Percentiles rank a stretch among this genome's conserved stretches.
These are phyloP conservation scores for Carcharodon carcharias DNA, from an alignment of 2,797 vertebrate species.

Conservation along the genomic window DNA sequence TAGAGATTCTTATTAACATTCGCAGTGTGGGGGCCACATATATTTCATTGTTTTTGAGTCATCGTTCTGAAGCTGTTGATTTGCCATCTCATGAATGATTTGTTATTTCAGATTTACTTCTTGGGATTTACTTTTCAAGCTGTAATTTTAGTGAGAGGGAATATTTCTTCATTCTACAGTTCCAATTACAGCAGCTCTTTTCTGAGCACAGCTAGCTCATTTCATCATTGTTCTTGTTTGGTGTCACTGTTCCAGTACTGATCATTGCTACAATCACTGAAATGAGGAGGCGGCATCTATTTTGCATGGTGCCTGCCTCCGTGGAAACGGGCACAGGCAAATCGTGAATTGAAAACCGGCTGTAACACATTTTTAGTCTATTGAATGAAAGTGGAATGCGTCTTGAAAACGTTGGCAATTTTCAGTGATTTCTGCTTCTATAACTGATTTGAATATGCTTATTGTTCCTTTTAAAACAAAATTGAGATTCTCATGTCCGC, in stretches of 20 bases:
- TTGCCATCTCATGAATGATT: conserved; percentile 49
- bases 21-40: conserved; percentile 46
- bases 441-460: background rate
- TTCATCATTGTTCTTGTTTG: background rate
- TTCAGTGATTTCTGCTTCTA: background rate
- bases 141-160: background rate
- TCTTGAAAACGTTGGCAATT: background rate
- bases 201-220: background rate
- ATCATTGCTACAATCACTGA: too few relatives aligned
- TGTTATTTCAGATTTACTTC: conserved; percentile 33
- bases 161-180: background rate
- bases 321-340: too few relatives aligned
- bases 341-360: background rate
- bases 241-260: background rate
- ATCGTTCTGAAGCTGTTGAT: conserved; percentile 44
- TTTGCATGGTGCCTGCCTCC: too few relatives aligned
- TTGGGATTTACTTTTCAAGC: background rate
- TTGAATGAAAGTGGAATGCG: background rate
- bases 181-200: background rate
- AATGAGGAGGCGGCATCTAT: too few relatives aligned
- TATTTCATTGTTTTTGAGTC: conserved; percentile 45
- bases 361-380: background rate
- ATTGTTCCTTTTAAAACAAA: background rate
- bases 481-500: background rate
- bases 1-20: conserved; percentile 44